Evolutionary conservation across 2,113 vertebrate species (phyloP).

Genomic region (Ardeotis arabs): DNA sequence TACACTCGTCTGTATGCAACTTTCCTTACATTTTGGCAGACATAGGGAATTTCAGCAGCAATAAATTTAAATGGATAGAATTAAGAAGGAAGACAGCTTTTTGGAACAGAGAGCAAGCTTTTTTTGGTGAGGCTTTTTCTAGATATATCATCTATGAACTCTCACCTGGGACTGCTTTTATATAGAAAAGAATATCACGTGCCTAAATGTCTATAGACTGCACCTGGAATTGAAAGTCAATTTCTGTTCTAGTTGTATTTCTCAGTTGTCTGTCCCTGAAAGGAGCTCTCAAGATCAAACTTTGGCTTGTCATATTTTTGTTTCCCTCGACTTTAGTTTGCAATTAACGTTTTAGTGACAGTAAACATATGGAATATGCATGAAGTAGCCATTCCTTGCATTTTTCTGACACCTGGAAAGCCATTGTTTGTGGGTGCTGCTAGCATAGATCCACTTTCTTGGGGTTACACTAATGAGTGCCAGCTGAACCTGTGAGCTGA

Average conservation of each 20-base stretch:
- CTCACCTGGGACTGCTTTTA: constrained; percentile 36
- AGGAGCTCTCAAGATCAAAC: background rate
- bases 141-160: background rate
- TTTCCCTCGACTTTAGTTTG: background rate
- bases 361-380: background rate
- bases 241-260: background rate
- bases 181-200: background rate
- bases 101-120: constrained; percentile 32
- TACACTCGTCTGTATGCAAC: background rate
- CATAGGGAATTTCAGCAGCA: constrained; percentile 40
- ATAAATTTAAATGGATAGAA: constrained; percentile 58
- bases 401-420: background rate
- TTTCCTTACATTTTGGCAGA: constrained; percentile 58
- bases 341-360: background rate
- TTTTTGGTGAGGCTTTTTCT: background rate
- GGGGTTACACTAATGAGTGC: background rate
- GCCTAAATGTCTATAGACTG: background rate
- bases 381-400: background rate
- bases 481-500: background rate
- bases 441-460: background rate
- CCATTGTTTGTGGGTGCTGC: accelerated
- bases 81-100: constrained; percentile 43
- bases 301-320: background rate
- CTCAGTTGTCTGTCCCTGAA: background rate
- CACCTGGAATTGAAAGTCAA: background rate